Evolutionary conservation across 2,797 vertebrate genomes (phyloP).

Genomic region (Geotrypetes seraphini): DNA sequence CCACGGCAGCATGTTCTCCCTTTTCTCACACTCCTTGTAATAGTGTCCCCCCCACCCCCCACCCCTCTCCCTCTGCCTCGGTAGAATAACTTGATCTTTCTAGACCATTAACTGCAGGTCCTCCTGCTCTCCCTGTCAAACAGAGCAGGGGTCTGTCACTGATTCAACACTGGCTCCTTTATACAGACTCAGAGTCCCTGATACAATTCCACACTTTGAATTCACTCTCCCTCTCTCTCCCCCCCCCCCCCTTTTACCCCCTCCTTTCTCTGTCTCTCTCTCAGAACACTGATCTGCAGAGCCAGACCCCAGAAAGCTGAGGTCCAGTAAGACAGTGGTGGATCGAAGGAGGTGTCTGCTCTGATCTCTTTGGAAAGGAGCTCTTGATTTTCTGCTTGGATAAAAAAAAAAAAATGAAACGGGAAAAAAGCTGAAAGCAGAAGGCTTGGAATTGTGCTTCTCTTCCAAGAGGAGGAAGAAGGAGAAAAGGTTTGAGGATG

Average conservation of each 20-base stretch:
- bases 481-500: constrained; percentile 53
- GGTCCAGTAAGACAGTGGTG: neutral
- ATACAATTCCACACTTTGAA: constrained; percentile 42
- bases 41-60: constrained; percentile 65
- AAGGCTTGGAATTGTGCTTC: constrained; percentile 61
- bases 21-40: constrained; percentile 9
- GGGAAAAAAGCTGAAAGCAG: constrained; percentile 20
- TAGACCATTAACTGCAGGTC: constrained; percentile 63
- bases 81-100: constrained; percentile 74
- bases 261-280: constrained; percentile 31
- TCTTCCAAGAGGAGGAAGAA: constrained; percentile 45
- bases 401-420: constrained; percentile 19
- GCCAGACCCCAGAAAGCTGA: constrained; percentile 13
- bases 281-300: constrained; percentile 11
- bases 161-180: too few species aligned
- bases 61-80: constrained; percentile 71
- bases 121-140: constrained; percentile 58
- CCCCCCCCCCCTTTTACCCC: constrained; percentile 11
- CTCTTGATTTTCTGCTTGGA: constrained; percentile 9
- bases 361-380: neutral
- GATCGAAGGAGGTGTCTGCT: too few species aligned
- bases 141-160: constrained; percentile 68
- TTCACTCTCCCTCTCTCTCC: constrained; percentile 19
- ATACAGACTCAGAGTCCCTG: too few species aligned
- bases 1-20: constrained; percentile 8